These are phyloP conservation scores for Hypercompe scribonia DNA, from an alignment of 2,888 invertebrate species.

Conservation along the genomic window DNA sequence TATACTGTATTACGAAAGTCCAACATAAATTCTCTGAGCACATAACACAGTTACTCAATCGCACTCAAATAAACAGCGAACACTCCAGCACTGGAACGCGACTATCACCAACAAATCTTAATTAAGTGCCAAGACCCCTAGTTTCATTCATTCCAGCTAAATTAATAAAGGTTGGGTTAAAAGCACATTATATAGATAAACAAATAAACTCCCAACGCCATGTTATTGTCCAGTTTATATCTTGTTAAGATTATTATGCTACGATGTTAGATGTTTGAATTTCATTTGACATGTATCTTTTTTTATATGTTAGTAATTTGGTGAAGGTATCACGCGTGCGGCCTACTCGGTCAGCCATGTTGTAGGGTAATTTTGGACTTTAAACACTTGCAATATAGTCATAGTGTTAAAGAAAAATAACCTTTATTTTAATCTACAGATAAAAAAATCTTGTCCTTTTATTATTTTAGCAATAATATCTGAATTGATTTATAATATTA, in stretches of 20 bases:
- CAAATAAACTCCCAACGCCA: slow-evolving; percentile 21
- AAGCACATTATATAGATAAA: slow-evolving; percentile 28
- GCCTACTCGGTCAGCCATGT: neutral
- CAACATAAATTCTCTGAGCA: slow-evolving; percentile 6
- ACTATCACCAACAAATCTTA: slow-evolving; percentile 29
- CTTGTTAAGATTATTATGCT: slow-evolving; percentile 1
- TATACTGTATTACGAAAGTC: neutral
- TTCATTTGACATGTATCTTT: neutral
- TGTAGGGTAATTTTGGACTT: neutral
- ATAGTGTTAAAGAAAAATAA: neutral
- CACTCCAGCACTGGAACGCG: slow-evolving; percentile 7
- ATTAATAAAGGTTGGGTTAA: slow-evolving; percentile 29
- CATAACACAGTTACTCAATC: slow-evolving; percentile 16
- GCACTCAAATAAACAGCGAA: slow-evolving; percentile 11
- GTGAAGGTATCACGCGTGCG: neutral
- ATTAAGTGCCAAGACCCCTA: slow-evolving; percentile 26
- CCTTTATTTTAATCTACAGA: neutral
- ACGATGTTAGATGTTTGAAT: neutral
- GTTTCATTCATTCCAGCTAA: slow-evolving; percentile 25
- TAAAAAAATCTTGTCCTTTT: neutral
- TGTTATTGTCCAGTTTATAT: slow-evolving; percentile 12
- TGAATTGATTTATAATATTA: too few relatives aligned
- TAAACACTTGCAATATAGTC: neutral
- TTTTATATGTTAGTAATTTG: neutral
- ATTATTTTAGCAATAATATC: neutral